phyloP scores from a whole-genome alignment of 2,113 vertebrate species.

The Miniopterus natalensis region DNA sequence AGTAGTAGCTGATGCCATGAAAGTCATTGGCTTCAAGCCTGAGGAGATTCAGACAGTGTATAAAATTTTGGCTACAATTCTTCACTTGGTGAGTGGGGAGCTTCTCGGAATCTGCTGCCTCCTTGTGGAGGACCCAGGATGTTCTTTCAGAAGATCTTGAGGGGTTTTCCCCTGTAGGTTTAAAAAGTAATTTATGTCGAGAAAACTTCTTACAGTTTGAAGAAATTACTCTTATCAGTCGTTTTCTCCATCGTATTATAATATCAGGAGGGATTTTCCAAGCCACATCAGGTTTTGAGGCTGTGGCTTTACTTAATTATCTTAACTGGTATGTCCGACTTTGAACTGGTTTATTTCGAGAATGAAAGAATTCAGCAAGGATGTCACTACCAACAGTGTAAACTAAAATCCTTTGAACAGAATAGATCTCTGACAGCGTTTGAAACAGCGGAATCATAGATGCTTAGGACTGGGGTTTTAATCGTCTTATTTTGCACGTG shows the following conservation, averaged over 20 bases:
- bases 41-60: constrained; percentile 98
- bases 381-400: background rate
- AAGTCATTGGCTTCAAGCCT: constrained; percentile 96
- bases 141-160: background rate
- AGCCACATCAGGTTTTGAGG: background rate
- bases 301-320: background rate
- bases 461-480: background rate
- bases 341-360: background rate
- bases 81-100: constrained; percentile 93
- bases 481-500: background rate
- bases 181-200: constrained; percentile 29
- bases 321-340: background rate
- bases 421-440: background rate
- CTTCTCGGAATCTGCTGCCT: background rate
- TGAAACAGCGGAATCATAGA: background rate
- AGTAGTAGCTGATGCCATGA: constrained; percentile 97
- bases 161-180: background rate
- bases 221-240: background rate
- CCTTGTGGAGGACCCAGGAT: background rate
- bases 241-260: constrained; percentile 14
- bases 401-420: background rate
- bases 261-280: constrained; percentile 1
- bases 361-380: constrained; percentile 5
- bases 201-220: constrained; percentile 24
- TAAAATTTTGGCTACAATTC: constrained; percentile 96